Evolutionary conservation across 1,140 invertebrate genomes (phyloP), one percentile per base, ranked within the genome.

Genomic region (Akabosia matsudoensis): DNA sequence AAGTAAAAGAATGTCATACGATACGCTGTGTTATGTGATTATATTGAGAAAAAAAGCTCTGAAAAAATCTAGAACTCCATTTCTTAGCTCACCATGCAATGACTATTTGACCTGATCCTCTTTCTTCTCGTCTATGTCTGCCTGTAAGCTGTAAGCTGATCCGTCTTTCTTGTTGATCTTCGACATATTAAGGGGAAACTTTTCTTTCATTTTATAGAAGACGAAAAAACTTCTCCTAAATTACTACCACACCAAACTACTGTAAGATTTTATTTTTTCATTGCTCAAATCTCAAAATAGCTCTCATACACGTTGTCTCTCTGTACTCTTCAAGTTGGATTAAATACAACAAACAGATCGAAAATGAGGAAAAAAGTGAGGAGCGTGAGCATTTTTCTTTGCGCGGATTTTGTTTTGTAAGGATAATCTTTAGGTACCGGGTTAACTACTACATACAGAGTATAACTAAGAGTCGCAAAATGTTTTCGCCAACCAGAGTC

Each of bases 1-100:
- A 56, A 56, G 54, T 56, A 56, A 56, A 56, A 56, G 54, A 56
- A 56, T 56, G n/a, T 56, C 7, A 56, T 56, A 56, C 22, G 54
- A 13, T 24, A 56, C n/a, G 10, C 24, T 56, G 22, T 56, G n/a
- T 56, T 56, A 56, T 56, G 54, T n/a, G 54, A 56, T 56, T 56
- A 56, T 13, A 56, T 24, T 56, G 54, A 56, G 10, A 56, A 56
- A 56, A 45, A 45, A 45, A 18, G 37, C 18, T 45, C 37, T 45
- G 18, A n/a, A 56, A 56, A 56, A 56, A 56, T 24, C 54, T 22
- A 56, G 54, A 4, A 13, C 18, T 18, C 18, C 18, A 10, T 45
- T 45, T 45, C 18, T 45, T 45, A 45, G 18, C 37, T 45, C 7
- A 45, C 37, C 37, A 45, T 18, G 18, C 37, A 56, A 22, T 22